Conservation (phyloP, 1,140 invertebrate species). For the Nylanderia fulva region DNA sequence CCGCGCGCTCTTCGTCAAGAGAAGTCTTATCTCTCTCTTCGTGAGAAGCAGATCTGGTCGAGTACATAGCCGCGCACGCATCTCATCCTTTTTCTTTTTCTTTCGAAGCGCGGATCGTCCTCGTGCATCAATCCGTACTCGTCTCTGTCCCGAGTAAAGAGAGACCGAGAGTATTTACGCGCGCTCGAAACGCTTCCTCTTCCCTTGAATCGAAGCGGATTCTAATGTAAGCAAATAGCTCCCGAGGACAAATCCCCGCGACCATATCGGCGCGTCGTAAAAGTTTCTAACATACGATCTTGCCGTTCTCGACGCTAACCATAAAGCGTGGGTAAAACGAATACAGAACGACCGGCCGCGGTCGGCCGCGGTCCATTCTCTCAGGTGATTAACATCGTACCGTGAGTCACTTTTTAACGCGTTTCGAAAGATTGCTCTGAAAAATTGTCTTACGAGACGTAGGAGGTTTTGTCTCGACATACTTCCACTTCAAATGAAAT, state of each 20-base stretch:
- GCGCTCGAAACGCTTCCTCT: constrained; percentile 36
- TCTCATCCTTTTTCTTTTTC: constrained; percentile 10
- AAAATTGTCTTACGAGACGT: not conserved
- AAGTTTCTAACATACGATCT: constrained; percentile 76
- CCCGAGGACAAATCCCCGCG: constrained; percentile 78
- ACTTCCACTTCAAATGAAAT: not conserved
- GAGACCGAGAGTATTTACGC: constrained; percentile 31
- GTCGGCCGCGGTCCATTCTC: constrained; percentile 9
- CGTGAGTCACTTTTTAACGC: constrained; percentile 5
- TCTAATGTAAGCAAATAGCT: constrained; percentile 79
- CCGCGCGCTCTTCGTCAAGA: constrained; percentile 32
- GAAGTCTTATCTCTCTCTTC: constrained; percentile 15
- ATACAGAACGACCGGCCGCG: not conserved
- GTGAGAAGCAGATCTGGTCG: constrained; percentile 24
- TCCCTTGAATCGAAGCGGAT: constrained; percentile 56
- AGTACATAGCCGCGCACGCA: constrained; percentile 10
- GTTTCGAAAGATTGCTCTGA: not conserved
- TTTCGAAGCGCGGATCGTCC: constrained; percentile 43
- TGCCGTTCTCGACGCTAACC: constrained; percentile 51
- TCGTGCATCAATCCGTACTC: constrained; percentile 69
- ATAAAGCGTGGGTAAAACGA: constrained; percentile 59
- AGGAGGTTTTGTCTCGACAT: not conserved
- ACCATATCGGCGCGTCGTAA: constrained; percentile 75
- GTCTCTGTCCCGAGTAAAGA: constrained; percentile 50
- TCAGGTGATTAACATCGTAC: constrained; percentile 30